Percentiles rank a stretch among this genome's conserved stretches.
Evolutionary conservation across 2,797 vertebrate species (phyloP).

Genomic region (Okamejei kenojei): DNA sequence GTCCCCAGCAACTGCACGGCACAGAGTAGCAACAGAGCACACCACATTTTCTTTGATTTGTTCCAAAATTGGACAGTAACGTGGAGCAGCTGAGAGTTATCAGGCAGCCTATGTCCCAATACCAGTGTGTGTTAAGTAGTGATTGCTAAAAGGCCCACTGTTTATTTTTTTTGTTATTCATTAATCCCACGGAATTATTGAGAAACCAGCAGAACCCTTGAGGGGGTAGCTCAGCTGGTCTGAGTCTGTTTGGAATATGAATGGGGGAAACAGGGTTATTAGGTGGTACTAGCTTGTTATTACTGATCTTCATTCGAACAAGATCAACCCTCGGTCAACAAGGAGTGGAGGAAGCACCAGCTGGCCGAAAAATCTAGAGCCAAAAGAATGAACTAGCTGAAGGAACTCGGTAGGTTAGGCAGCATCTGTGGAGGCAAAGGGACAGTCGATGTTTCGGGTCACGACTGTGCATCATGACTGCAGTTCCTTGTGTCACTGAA

Average conservation of each 20-base stretch:
- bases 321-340: too few relatives aligned
- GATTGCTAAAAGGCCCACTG: neutral
- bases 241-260: neutral
- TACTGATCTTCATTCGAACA: too few relatives aligned
- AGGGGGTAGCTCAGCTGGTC: neutral
- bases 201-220: neutral
- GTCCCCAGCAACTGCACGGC: neutral
- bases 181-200: neutral
- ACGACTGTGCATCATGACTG: too few relatives aligned
- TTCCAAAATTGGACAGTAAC: neutral
- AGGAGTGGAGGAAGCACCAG: too few relatives aligned
- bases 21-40: neutral
- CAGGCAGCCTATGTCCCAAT: neutral
- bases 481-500: too few relatives aligned
- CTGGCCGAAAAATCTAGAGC: too few relatives aligned
- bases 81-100: neutral
- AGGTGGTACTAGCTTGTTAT: too few relatives aligned
- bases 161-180: neutral
- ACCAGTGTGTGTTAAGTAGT: neutral
- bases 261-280: too few relatives aligned
- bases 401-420: too few relatives aligned
- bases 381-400: too few relatives aligned
- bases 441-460: too few relatives aligned
- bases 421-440: too few relatives aligned
- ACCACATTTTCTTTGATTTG: neutral